Evolutionary conservation across 2,797 vertebrate genomes (phyloP), one percentile per base, ranked within the genome.

Genomic region (Peromyscus nudipes): DNA sequence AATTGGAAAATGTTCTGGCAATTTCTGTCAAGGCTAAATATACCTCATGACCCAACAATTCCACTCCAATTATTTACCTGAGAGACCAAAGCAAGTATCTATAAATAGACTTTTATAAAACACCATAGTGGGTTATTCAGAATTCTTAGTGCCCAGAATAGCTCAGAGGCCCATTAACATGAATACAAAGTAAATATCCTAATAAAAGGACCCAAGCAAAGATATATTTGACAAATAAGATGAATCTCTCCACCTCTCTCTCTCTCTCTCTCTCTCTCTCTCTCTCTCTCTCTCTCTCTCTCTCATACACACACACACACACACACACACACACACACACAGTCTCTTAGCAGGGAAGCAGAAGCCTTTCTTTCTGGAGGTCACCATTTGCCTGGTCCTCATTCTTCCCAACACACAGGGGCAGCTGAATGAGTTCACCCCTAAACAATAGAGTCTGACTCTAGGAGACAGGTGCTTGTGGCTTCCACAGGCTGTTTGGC

Each of bases 381-480:
- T 65, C 60, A 62, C 60, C 65, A 0, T 3, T 83, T 4, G 6
- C 65, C 77, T 40, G 62, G 94, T 14, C 27, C 40, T 69, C 11
- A 10, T 0, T 0, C 31, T 85, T 5, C 34, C 73, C 65, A 49
- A 25, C 94, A 69, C 76, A 46, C 57, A 75, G 85, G 86, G 57
- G 69, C 87, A 92, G 94, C 93, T 91, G 95, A 95, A 29, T 40
- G 91, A 79, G 71, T n/a, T 55, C 83, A 95, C 86, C 49, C 62
- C 76, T n/a, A 86, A 75, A 69, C 92, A 97, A 97, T 27, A 91
- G 89, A 80, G 81, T 40, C 64, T 57, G 55, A 92, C 83, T 82
- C 62, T 82, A 5, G 46, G 11, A 43, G 31, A 31, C 46, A 98
- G 89, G 89, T 96, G 92, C 73, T 43, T 6, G 0, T 37, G 95